Conservation (phyloP, 2,113 vertebrate genomes). For the Oncorhynchus nerka region DNA sequence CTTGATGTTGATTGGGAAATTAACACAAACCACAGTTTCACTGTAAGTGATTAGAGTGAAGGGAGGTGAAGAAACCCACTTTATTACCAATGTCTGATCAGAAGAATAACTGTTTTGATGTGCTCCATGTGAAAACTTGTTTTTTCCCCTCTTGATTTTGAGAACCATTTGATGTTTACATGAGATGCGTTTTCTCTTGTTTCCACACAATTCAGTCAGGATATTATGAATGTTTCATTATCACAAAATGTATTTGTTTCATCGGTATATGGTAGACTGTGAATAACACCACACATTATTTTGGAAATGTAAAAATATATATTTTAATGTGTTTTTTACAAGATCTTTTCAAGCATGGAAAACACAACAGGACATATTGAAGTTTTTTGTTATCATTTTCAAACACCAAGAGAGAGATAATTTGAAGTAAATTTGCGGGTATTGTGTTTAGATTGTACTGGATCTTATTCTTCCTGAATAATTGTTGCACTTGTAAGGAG, state of each 20-base stretch:
- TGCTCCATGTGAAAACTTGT: too few relatives aligned
- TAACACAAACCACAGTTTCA: too few relatives aligned
- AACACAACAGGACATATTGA: background rate
- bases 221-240: conserved; percentile 3
- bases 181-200: too few relatives aligned
- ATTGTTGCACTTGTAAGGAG: background rate
- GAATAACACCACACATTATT: background rate
- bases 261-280: background rate
- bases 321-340: background rate
- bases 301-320: background rate
- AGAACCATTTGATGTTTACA: too few relatives aligned
- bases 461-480: background rate
- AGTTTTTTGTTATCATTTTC: too few relatives aligned
- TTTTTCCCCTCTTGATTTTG: background rate
- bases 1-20: too few relatives aligned
- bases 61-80: too few relatives aligned
- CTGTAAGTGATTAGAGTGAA: too few relatives aligned
- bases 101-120: too few relatives aligned
- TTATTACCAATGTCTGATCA: too few relatives aligned
- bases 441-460: background rate
- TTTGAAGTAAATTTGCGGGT: background rate
- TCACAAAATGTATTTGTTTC: background rate
- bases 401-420: background rate
- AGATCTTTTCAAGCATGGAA: background rate
- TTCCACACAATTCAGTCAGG: background rate